These are phyloP conservation scores for Platorchestia sp. DNA, from an alignment of 1,140 invertebrate genomes.

Conservation along the genomic window DNA sequence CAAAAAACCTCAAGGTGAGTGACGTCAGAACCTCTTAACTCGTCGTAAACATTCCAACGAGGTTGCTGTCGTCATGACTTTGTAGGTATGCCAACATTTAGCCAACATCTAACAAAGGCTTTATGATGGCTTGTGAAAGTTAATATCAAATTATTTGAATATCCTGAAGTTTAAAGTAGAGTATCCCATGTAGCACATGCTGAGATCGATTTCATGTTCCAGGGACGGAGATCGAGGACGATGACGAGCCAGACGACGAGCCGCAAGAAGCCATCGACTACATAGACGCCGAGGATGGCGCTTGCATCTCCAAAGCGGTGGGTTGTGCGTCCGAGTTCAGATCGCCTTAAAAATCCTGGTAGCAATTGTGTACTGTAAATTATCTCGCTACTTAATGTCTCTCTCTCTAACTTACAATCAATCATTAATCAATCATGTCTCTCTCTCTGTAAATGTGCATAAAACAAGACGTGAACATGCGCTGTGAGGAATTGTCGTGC, in stretches of 20 bases:
- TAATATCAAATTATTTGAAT: neutral
- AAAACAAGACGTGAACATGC: neutral
- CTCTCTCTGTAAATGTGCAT: neutral
- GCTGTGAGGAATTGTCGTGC: neutral
- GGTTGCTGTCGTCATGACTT: neutral
- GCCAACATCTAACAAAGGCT: neutral
- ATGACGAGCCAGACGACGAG: slow-evolving; percentile 69
- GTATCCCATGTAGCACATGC: neutral
- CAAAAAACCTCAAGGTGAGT: slow-evolving; percentile 69
- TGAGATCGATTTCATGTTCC: neutral
- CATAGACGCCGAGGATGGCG: slow-evolving; percentile 67
- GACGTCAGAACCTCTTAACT: neutral
- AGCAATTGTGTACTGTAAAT: neutral
- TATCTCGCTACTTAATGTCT: neutral
- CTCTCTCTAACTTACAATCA: too few species aligned
- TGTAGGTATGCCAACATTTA: neutral
- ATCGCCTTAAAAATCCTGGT: neutral
- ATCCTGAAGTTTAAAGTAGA: neutral
- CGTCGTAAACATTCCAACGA: neutral
- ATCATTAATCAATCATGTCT: too few species aligned
- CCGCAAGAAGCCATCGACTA: slow-evolving; percentile 69
- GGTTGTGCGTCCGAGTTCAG: neutral
- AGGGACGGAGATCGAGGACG: slow-evolving; percentile 67
- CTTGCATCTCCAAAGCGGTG: slow-evolving; percentile 64
- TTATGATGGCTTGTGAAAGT: neutral